Evolutionary conservation across 2,888 invertebrate genomes (phyloP).

Genomic region (Archaeoteleia sp.): DNA sequence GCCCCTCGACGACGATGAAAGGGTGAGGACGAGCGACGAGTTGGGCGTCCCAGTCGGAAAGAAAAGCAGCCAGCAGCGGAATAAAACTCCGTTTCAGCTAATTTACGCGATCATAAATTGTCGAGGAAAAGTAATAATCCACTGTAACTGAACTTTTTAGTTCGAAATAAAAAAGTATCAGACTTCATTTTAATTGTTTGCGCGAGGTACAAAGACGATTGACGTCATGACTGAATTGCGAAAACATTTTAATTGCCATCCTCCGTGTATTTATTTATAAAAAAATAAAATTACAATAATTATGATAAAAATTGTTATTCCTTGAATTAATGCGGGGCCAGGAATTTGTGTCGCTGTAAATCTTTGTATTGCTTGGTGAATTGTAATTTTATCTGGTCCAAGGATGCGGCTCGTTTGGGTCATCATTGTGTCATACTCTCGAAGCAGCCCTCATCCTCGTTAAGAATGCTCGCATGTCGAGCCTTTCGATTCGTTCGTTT

Average conservation of each 20-base stretch:
- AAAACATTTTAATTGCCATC: too few relatives aligned
- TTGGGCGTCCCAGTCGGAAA: constrained; percentile 9
- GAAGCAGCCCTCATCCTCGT: constrained; percentile 30
- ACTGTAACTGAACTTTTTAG: background rate
- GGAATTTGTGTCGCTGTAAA: too few relatives aligned
- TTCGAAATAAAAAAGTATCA: too few relatives aligned
- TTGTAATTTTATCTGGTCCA: constrained; percentile 24
- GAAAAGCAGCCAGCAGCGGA: constrained; percentile 21
- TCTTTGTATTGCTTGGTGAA: too few relatives aligned
- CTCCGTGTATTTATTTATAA: too few relatives aligned
- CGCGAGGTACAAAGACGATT: too few relatives aligned
- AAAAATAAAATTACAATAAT: too few relatives aligned
- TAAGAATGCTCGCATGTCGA: constrained; percentile 12
- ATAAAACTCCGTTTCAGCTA: constrained; percentile 34
- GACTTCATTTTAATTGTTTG: too few relatives aligned
- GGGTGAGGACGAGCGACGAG: constrained; percentile 21
- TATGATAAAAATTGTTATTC: too few relatives aligned
- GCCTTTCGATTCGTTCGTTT: constrained; percentile 22
- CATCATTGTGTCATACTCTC: constrained; percentile 35
- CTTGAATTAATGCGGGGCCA: too few relatives aligned
- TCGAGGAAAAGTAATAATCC: constrained; percentile 5
- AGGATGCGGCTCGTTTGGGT: constrained; percentile 30
- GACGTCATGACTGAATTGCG: too few relatives aligned
- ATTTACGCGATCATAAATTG: constrained; percentile 35
- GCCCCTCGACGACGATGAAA: constrained; percentile 21